Conservation (phyloP, 2,113 vertebrate genomes). For the Riparia riparia region DNA sequence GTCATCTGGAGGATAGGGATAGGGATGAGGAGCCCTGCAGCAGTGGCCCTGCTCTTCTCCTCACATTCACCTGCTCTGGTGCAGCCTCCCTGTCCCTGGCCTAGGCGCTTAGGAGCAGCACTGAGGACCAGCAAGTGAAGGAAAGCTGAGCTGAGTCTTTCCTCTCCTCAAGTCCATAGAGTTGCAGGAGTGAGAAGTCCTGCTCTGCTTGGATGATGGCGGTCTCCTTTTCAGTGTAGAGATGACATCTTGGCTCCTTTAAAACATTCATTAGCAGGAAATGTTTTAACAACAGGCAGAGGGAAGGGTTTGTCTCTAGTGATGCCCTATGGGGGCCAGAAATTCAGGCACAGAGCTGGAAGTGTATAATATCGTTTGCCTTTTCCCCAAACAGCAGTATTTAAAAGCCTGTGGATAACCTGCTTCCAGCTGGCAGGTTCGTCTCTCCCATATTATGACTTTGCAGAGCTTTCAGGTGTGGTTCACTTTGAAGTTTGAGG, state of each 20-base stretch:
- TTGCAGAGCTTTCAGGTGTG: neutral
- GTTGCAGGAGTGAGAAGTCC: neutral
- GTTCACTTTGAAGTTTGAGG: slow-evolving; percentile 37
- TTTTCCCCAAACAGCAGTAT: accelerated
- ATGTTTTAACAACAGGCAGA: neutral
- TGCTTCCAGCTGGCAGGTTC: neutral
- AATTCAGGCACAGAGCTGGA: neutral
- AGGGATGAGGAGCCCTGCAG: neutral
- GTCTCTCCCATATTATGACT: accelerated
- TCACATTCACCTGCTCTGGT: neutral
- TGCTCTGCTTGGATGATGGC: neutral
- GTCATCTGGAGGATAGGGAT: neutral
- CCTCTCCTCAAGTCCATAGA: neutral
- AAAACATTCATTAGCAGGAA: neutral
- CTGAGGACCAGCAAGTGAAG: neutral
- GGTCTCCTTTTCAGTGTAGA: neutral
- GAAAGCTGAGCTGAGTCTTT: neutral
- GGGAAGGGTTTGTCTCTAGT: neutral
- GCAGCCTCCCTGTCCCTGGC: neutral
- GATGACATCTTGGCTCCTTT: neutral
- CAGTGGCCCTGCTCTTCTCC: neutral
- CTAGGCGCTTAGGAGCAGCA: neutral
- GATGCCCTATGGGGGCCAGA: neutral
- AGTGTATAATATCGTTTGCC: accelerated
- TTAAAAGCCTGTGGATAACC: neutral